Percentiles rank a stretch among this genome's conserved stretches.
These are phyloP conservation scores for Myotis yumanensis DNA, from an alignment of 2,113 vertebrate genomes.

Conservation along the genomic window DNA sequence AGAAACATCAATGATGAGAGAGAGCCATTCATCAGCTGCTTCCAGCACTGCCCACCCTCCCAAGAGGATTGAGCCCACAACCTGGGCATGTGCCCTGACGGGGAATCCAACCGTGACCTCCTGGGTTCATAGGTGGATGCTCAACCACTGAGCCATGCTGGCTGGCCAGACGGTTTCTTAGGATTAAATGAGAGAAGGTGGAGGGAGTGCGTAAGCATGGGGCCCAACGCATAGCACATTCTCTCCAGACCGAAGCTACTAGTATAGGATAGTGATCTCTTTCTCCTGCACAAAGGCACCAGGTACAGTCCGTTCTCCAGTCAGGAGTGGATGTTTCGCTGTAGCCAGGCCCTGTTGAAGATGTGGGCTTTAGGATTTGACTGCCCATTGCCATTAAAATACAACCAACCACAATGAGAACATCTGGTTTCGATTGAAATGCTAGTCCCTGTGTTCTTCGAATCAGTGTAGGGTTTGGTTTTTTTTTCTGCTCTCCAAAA, in stretches of 20 bases:
- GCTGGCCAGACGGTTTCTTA: background rate
- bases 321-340: background rate
- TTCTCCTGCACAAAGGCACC: background rate
- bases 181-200: background rate
- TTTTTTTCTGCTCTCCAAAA: background rate
- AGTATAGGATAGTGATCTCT: too few relatives aligned
- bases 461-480: constrained; percentile 10
- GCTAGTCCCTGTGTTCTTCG: constrained; percentile 26
- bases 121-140: too few relatives aligned
- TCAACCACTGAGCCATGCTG: too few relatives aligned
- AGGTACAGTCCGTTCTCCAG: background rate
- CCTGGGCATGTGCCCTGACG: too few relatives aligned
- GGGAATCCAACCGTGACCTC: too few relatives aligned
- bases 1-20: too few relatives aligned
- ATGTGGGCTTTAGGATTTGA: background rate
- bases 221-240: background rate
- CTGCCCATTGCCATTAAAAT: constrained; percentile 23
- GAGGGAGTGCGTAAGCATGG: background rate
- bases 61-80: too few relatives aligned
- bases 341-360: background rate
- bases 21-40: too few relatives aligned
- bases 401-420: background rate
- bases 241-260: background rate
- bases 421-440: constrained; percentile 60
- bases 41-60: too few relatives aligned